Percentiles rank a stretch among this genome's conserved stretches.
phyloP scores from a whole-genome alignment of 2,888 invertebrate species.

The Thereva nobilitata region DNA sequence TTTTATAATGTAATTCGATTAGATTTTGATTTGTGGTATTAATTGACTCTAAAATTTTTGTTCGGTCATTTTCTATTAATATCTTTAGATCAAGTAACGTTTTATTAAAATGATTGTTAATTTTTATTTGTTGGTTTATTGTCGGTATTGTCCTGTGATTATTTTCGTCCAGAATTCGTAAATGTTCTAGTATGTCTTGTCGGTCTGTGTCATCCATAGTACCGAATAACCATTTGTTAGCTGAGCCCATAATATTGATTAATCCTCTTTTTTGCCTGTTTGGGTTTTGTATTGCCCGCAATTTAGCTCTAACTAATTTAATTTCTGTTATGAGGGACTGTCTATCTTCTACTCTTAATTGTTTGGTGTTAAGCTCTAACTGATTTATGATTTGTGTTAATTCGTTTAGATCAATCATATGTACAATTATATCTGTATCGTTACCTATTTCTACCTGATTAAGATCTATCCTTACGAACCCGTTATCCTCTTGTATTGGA shows the following conservation, averaged over 20 bases:
- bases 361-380: conserved; percentile 1
- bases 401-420: conserved; percentile 3
- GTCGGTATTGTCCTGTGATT: too few species aligned
- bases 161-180: too few species aligned
- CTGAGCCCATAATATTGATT: conserved; percentile 26
- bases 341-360: conserved; percentile 1
- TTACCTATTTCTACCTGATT: conserved; percentile 7
- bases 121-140: too few species aligned
- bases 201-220: too few species aligned
- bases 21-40: conserved; percentile 7
- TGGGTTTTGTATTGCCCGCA: conserved; percentile 16
- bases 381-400: conserved; percentile 1
- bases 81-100: conserved; percentile 15
- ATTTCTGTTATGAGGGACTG: conserved; percentile 13
- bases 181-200: too few species aligned
- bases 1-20: conserved; percentile 19
- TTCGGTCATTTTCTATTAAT: conserved; percentile 23
- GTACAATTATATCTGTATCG: conserved; percentile 10
- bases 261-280: conserved; percentile 30
- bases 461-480: neutral
- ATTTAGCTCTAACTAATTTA: too few species aligned
- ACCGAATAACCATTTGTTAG: too few species aligned
- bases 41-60: conserved; percentile 16
- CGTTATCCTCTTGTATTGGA: neutral
- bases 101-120: conserved; percentile 9